Evolutionary conservation across 2,888 invertebrate genomes (phyloP).

Genomic region (Eilema sororculum): DNA sequence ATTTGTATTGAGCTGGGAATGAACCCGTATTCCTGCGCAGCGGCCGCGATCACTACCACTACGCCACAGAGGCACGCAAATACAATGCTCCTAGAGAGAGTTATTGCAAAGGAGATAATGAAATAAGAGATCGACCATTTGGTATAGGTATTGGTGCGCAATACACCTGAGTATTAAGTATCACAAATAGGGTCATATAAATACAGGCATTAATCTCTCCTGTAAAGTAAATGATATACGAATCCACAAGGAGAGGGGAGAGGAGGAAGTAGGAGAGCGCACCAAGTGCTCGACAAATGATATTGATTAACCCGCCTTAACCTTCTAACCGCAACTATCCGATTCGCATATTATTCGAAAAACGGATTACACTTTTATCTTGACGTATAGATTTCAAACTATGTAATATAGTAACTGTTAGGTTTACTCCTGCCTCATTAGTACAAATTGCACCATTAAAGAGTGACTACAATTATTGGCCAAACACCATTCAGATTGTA

Average conservation of each 20-base stretch:
- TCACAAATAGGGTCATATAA: constrained; percentile 99
- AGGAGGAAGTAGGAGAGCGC: no score
- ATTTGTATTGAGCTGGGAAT: no score
- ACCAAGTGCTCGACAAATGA: no score
- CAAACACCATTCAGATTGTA: constrained; percentile 63
- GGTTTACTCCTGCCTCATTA: constrained; percentile 64
- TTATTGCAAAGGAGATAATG: constrained; percentile 98
- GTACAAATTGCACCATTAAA: constrained; percentile 55
- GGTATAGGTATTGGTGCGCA: constrained; percentile 96
- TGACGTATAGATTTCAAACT: neutral
- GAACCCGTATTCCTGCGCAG: no score
- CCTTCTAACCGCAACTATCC: no score
- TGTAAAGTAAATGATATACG: neutral
- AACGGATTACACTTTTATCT: neutral
- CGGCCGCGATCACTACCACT: no score
- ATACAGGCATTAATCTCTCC: constrained; percentile 89
- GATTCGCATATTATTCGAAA: neutral
- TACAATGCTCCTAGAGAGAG: constrained; percentile 99
- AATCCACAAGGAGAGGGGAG: neutral
- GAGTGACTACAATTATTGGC: constrained; percentile 57
- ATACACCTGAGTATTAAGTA: constrained; percentile 99
- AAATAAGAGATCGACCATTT: constrained; percentile 99
- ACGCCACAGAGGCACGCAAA: no score
- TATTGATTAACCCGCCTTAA: no score
- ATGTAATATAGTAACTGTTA: neutral